Percentiles rank a stretch among this genome's conserved stretches.
These are phyloP conservation scores for Drosophila sturtevanti DNA, from an alignment of 1,140 invertebrate species.

Conservation along the genomic window DNA sequence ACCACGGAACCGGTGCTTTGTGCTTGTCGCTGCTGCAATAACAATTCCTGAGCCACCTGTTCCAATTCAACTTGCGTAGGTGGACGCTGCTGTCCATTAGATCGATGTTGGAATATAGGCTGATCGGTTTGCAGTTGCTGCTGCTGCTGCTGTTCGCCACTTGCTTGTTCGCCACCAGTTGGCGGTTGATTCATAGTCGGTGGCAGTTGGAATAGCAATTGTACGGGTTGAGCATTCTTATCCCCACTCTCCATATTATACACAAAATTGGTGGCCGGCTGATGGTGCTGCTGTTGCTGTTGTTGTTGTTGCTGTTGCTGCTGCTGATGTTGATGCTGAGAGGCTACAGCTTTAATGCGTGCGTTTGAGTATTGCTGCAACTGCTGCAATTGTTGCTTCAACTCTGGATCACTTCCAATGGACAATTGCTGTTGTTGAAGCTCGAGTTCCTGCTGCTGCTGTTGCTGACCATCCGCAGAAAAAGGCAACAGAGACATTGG, in stretches of 20 bases:
- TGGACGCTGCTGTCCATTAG: slow-evolving; percentile 71
- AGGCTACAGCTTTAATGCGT: slow-evolving; percentile 82
- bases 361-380: slow-evolving; percentile 77
- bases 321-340: slow-evolving; percentile 74
- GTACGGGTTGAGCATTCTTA: slow-evolving; percentile 76
- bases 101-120: slow-evolving; percentile 77
- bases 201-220: slow-evolving; percentile 78
- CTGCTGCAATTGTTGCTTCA: slow-evolving; percentile 83
- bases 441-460: slow-evolving; percentile 83
- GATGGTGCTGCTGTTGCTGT: slow-evolving; percentile 65
- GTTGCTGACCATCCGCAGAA: slow-evolving; percentile 81
- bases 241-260: slow-evolving; percentile 78
- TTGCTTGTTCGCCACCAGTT: slow-evolving; percentile 33
- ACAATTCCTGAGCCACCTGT: slow-evolving; percentile 70
- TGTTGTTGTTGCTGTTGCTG: slow-evolving; percentile 39
- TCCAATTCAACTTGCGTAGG: slow-evolving; percentile 81
- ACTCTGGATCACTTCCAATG: slow-evolving; percentile 60
- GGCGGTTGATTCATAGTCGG: slow-evolving; percentile 59
- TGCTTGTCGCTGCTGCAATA: slow-evolving; percentile 74
- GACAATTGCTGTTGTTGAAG: slow-evolving; percentile 62
- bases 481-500: slow-evolving; percentile 70
- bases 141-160: slow-evolving; percentile 42
- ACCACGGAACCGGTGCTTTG: slow-evolving; percentile 57
- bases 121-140: slow-evolving; percentile 78
- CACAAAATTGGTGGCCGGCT: slow-evolving; percentile 76